Percentiles rank a stretch among this genome's conserved stretches.
These are phyloP conservation scores for Nomada fucata DNA, from an alignment of 2,888 invertebrate species.

Conservation along the genomic window DNA sequence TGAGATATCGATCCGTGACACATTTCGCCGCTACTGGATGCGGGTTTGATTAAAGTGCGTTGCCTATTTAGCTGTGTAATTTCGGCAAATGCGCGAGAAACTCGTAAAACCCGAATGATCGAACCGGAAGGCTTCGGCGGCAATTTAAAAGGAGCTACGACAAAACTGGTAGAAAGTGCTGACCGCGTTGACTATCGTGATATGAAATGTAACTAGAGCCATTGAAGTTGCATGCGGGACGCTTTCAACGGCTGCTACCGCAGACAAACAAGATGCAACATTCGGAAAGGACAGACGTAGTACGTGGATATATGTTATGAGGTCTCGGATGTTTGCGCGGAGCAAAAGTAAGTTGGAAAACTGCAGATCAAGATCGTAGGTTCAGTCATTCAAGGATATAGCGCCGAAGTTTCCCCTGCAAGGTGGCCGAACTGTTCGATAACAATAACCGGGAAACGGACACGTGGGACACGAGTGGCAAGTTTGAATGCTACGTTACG, in stretches of 20 bases:
- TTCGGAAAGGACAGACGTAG: not conserved
- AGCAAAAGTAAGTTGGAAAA: too few species aligned
- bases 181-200: not conserved
- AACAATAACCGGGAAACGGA: constrained; percentile 5
- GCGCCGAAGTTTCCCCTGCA: not conserved
- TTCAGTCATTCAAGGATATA: not conserved
- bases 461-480: constrained; percentile 11
- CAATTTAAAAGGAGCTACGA: constrained; percentile 13
- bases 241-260: too few species aligned
- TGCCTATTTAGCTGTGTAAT: constrained; percentile 49
- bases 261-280: not conserved
- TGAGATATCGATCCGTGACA: constrained; percentile 31
- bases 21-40: constrained; percentile 19
- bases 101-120: constrained; percentile 42
- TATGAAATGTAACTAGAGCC: not conserved
- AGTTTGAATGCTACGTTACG: constrained; percentile 13
- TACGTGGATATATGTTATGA: too few species aligned
- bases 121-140: constrained; percentile 38
- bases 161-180: constrained; percentile 13
- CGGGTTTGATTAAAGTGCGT: constrained; percentile 47
- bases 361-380: not conserved
- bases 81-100: constrained; percentile 29
- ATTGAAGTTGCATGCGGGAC: not conserved
- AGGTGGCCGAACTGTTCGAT: constrained; percentile 17
- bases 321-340: too few species aligned